A percentile compares a stretch with the other conserved stretches of the same genome.
Evolutionary conservation across 2,888 invertebrate species (phyloP).

Genomic region (Lycaena phlaeas): DNA sequence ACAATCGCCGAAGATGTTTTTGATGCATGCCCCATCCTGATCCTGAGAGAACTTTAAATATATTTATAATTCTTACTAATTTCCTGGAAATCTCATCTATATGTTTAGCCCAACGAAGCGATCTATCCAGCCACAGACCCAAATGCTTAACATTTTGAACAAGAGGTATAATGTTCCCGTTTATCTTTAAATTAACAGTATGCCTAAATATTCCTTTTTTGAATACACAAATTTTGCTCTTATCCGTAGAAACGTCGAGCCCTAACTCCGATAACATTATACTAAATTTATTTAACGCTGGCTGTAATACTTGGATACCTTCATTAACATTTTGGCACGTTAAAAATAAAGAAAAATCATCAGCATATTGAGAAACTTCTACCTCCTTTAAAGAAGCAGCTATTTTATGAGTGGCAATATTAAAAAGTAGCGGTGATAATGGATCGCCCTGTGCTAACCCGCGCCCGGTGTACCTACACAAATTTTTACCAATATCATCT

Average conservation of each 20-base stretch:
- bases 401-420: constrained; percentile 12
- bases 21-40: constrained; percentile 24
- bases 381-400: constrained; percentile 3
- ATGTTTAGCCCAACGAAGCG: constrained; percentile 23
- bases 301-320: no score
- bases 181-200: background rate
- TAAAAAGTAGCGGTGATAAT: constrained; percentile 18
- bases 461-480: constrained; percentile 9
- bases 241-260: no score
- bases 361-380: constrained; percentile 13
- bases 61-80: constrained; percentile 19
- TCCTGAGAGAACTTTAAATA: constrained; percentile 22
- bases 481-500: background rate
- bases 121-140: constrained; percentile 24
- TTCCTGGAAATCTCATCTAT: constrained; percentile 20
- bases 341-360: constrained; percentile 11
- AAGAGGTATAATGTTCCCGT: no score
- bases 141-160: constrained; percentile 27
- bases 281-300: no score
- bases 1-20: constrained; percentile 21
- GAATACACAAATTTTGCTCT: no score
- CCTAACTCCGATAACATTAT: no score
- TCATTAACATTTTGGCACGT: background rate
- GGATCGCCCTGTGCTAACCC: no score
- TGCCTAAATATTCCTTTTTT: no score